Percentiles rank a stretch among this genome's conserved stretches.
phyloP scores from a whole-genome alignment of 2,888 invertebrate genomes.

The Drosophila mulleri region DNA sequence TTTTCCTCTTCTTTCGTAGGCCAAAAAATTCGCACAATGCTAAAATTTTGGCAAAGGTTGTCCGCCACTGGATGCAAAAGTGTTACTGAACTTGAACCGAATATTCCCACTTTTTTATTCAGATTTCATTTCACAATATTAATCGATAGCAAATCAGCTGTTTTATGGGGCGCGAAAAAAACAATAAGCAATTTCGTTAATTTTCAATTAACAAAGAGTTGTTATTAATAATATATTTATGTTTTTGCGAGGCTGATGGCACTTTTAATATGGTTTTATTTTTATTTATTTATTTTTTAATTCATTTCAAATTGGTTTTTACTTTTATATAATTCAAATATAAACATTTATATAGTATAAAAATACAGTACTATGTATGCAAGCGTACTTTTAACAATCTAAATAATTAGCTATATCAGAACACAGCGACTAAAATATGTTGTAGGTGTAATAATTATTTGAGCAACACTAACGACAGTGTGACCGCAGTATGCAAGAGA shows the following conservation, averaged over 20 bases:
- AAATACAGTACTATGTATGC: background rate
- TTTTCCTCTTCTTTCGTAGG: slow-evolving; percentile 11
- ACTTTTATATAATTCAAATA: no score
- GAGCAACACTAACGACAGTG: slow-evolving; percentile 42
- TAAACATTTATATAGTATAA: no score
- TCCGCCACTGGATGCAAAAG: slow-evolving; percentile 19
- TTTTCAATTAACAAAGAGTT: background rate
- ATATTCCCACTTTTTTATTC: background rate
- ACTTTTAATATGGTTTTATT: background rate
- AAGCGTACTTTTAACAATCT: background rate
- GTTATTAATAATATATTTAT: background rate
- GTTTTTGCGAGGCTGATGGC: background rate
- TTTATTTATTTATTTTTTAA: background rate
- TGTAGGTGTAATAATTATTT: slow-evolving; percentile 2
- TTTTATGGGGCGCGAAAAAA: background rate
- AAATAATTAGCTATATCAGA: background rate
- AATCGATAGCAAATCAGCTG: slow-evolving; percentile 35
- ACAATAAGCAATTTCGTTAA: background rate
- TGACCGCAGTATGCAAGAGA: slow-evolving; percentile 35
- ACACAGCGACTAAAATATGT: background rate
- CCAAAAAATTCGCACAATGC: slow-evolving; percentile 11
- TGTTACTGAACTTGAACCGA: slow-evolving; percentile 30
- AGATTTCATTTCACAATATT: slow-evolving; percentile 2
- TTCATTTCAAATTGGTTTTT: no score
- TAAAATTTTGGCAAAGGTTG: slow-evolving; percentile 3